Evolutionary conservation across 2,113 vertebrate genomes (phyloP).

Genomic region (Eulacestoma nigropectus): DNA sequence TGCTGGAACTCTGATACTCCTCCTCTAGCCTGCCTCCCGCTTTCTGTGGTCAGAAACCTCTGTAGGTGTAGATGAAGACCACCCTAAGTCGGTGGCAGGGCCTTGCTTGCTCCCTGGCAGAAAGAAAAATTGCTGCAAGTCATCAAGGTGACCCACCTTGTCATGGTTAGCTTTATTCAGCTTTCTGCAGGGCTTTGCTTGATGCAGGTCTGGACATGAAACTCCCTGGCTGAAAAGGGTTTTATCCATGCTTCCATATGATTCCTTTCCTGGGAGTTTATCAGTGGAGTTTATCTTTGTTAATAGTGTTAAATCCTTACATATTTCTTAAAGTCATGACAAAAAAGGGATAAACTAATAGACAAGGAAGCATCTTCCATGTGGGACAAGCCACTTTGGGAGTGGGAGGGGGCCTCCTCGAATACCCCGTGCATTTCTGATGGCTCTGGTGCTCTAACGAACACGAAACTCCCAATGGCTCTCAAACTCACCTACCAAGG

Average conservation of each 20-base stretch:
- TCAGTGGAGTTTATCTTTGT: conserved; percentile 6
- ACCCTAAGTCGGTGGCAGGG: background rate
- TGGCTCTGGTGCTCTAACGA: background rate
- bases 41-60: background rate
- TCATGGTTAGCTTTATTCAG: background rate
- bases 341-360: background rate
- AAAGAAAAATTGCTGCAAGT: background rate
- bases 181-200: background rate
- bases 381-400: background rate
- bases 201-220: background rate
- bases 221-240: background rate
- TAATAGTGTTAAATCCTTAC: background rate
- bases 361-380: background rate
- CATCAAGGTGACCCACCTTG: background rate
- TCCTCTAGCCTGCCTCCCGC: background rate
- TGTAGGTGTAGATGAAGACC: background rate
- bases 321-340: background rate
- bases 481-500: background rate
- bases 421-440: background rate
- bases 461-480: background rate
- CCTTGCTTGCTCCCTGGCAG: background rate
- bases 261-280: conserved; percentile 38
- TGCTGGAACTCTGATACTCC: background rate
- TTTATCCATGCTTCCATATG: background rate
- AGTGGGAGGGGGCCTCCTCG: background rate